Conservation (phyloP, 53 echinoderm and acorn worm species). For the Hippasteria phrygiana region DNA sequence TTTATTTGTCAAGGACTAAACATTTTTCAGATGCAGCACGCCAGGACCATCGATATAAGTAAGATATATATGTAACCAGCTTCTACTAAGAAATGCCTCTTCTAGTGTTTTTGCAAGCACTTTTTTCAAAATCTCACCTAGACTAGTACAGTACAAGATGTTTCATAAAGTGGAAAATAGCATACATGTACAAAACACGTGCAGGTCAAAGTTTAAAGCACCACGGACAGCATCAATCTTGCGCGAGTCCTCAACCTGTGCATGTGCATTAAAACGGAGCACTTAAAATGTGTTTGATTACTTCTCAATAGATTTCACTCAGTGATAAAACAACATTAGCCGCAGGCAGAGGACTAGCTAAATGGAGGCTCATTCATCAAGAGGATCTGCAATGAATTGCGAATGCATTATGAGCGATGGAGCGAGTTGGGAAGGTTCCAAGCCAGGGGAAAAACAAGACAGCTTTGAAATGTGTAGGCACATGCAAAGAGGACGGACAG, state of each 20-base stretch:
- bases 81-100: no score
- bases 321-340: slow-evolving; percentile 23
- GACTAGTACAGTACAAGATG: no score
- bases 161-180: no score
- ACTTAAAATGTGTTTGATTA: slow-evolving; percentile 54
- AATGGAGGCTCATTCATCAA: slow-evolving; percentile 59
- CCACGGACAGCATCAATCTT: slow-evolving; percentile 1
- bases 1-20: no score
- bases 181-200: no score
- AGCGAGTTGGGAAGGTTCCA: not conserved
- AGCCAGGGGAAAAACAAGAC: slow-evolving; percentile 1
- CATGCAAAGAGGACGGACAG: not conserved
- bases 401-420: slow-evolving; percentile 36
- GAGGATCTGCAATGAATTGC: slow-evolving; percentile 36
- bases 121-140: no score
- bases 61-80: no score
- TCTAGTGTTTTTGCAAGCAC: no score
- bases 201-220: not conserved
- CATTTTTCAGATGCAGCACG: no score
- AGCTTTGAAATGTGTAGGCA: not conserved
- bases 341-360: slow-evolving; percentile 21
- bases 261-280: slow-evolving; percentile 17
- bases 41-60: no score
- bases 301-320: slow-evolving; percentile 40
- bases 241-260: not conserved